phyloP scores from a whole-genome alignment of 2,797 vertebrate genomes.

The Picus viridis region DNA sequence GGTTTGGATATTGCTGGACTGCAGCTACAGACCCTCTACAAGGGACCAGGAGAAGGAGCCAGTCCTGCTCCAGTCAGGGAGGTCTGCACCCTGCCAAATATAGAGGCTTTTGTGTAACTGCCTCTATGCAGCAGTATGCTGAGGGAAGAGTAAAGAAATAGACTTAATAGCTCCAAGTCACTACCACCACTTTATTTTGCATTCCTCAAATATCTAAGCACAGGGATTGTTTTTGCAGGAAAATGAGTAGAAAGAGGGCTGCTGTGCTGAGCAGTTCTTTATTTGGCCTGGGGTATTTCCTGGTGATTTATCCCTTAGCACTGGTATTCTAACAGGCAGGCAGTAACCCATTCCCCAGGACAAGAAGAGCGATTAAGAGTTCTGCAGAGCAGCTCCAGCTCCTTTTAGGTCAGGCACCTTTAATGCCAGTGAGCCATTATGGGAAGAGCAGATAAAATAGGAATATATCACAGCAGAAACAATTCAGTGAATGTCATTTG shows the following conservation, averaged over 20 bases:
- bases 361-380: background rate
- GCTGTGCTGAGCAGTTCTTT: slow-evolving; percentile 1
- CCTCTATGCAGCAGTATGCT: background rate
- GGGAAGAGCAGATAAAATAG: background rate
- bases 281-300: slow-evolving; percentile 37
- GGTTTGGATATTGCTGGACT: background rate
- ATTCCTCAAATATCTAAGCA: slow-evolving; percentile 64
- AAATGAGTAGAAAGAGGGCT: slow-evolving; percentile 50
- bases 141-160: slow-evolving; percentile 21
- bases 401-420: background rate
- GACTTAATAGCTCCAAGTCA: slow-evolving; percentile 20
- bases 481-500: background rate
- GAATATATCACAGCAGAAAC: background rate
- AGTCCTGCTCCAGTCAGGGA: background rate
- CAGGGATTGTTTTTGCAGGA: slow-evolving; percentile 57
- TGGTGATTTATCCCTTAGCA: slow-evolving; percentile 7
- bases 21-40: background rate
- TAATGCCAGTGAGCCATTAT: background rate
- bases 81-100: background rate
- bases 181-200: slow-evolving; percentile 40
- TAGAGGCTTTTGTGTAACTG: background rate
- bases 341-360: background rate
- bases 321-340: background rate
- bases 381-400: background rate
- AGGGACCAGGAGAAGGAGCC: background rate